phyloP scores from a whole-genome alignment of 1,140 invertebrate species.

The Thrips palmi region DNA sequence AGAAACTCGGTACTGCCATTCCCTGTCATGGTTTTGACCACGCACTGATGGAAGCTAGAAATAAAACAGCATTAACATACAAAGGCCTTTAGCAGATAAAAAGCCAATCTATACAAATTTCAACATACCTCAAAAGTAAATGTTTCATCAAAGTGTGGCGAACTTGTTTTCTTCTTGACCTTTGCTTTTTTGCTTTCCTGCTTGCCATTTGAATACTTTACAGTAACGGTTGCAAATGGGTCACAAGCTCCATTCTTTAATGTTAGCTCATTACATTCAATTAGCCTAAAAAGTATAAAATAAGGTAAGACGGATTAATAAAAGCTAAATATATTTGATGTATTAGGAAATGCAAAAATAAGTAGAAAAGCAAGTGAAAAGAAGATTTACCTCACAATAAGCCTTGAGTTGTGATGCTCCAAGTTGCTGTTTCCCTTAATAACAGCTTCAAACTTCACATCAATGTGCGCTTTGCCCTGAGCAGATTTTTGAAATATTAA shows the following conservation, averaged over 20 bases:
- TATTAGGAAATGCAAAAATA: too few relatives aligned
- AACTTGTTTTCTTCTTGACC: slow-evolving; percentile 73
- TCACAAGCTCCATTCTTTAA: slow-evolving; percentile 81
- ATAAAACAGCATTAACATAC: slow-evolving; percentile 9
- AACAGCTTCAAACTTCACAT: slow-evolving; percentile 34
- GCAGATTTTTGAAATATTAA: slow-evolving; percentile 10
- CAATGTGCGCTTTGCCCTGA: slow-evolving; percentile 43
- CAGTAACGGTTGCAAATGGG: slow-evolving; percentile 65
- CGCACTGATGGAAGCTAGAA: too few relatives aligned
- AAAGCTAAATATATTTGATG: too few relatives aligned
- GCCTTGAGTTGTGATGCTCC: slow-evolving; percentile 19
- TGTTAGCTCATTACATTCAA: slow-evolving; percentile 73
- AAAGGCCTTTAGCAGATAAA: neutral
- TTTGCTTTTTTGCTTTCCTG: slow-evolving; percentile 67
- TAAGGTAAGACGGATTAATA: too few relatives aligned
- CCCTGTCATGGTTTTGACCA: too few relatives aligned
- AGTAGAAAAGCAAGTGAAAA: too few relatives aligned
- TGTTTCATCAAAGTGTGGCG: slow-evolving; percentile 73
- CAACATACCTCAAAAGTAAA: slow-evolving; percentile 66
- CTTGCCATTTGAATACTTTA: slow-evolving; percentile 62
- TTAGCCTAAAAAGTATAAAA: slow-evolving; percentile 31
- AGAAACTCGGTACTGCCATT: slow-evolving; percentile 10
- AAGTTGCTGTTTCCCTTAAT: slow-evolving; percentile 8
- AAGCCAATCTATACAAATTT: neutral
- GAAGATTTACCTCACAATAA: slow-evolving; percentile 21